Conservation (phyloP, 35 echinoderm and acorn worm genomes). For the Heliocidaris tuberculata region DNA sequence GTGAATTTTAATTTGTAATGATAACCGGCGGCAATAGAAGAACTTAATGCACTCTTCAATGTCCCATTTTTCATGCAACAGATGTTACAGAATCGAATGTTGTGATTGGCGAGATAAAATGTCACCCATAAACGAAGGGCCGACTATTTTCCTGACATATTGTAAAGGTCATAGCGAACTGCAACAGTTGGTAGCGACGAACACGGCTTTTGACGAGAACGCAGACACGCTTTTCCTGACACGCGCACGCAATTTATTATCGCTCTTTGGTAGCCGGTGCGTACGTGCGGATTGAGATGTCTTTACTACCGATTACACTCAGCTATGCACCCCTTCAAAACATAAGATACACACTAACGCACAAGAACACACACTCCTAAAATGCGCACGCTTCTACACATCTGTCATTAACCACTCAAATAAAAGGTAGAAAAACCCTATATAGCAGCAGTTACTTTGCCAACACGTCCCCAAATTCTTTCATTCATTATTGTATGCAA, state of each 20-base stretch:
- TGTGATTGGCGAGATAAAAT: constrained; percentile 36
- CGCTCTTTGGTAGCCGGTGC: not conserved
- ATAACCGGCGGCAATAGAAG: not conserved
- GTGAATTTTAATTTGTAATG: constrained; percentile 30
- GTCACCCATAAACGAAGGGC: not conserved
- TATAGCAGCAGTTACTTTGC: no score
- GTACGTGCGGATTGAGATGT: constrained; percentile 22
- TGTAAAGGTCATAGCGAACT: not conserved
- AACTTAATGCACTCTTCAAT: not conserved
- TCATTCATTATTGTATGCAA: no score
- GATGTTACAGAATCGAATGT: not conserved
- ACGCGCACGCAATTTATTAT: constrained; percentile 17
- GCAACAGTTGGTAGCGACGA: constrained; percentile 28
- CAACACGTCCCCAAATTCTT: no score
- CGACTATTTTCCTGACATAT: not conserved
- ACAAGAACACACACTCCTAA: not conserved
- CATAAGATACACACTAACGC: not conserved
- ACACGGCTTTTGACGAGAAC: not conserved
- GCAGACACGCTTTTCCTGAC: not conserved
- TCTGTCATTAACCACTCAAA: not conserved
- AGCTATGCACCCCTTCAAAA: not conserved
- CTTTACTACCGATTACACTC: not conserved
- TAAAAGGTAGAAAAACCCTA: not conserved
- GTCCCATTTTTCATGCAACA: not conserved
- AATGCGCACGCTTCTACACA: not conserved